Conservation (phyloP, 2,113 vertebrate species). For the Zapornia atra region DNA sequence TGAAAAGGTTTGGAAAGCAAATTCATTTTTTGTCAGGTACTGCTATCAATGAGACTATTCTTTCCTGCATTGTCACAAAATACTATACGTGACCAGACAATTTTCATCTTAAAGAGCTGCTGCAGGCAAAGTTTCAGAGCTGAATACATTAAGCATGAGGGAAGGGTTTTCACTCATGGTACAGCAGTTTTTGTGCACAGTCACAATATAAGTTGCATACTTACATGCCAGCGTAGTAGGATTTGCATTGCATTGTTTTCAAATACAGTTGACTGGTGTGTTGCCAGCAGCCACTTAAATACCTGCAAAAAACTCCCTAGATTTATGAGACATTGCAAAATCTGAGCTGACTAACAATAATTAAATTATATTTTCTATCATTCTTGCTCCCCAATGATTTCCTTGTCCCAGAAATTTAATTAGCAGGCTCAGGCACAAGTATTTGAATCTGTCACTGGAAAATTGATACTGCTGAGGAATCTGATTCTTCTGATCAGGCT, state of each 20-base stretch:
- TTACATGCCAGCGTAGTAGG: background rate
- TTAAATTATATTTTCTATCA: background rate
- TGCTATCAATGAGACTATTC: background rate
- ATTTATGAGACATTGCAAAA: background rate
- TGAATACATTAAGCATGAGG: accelerated
- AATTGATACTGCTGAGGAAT: slow-evolving; percentile 1
- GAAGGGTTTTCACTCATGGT: background rate
- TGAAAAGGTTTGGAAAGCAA: background rate
- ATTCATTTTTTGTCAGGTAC: background rate
- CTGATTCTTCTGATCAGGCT: background rate
- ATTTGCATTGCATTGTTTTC: background rate
- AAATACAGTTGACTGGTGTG: background rate
- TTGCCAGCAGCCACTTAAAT: background rate
- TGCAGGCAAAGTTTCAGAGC: background rate
- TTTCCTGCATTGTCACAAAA: background rate
- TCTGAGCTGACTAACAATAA: background rate
- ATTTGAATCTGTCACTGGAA: background rate
- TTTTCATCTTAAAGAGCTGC: background rate
- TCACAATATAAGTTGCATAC: accelerated
- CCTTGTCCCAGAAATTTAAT: background rate
- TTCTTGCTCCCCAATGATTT: background rate
- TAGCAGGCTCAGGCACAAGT: background rate
- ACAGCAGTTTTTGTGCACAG: background rate
- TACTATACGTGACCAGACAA: background rate
- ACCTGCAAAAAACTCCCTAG: background rate